Evolutionary conservation across 1,140 invertebrate species (phyloP).

Genomic region (Harlomillsia oculata): DNA sequence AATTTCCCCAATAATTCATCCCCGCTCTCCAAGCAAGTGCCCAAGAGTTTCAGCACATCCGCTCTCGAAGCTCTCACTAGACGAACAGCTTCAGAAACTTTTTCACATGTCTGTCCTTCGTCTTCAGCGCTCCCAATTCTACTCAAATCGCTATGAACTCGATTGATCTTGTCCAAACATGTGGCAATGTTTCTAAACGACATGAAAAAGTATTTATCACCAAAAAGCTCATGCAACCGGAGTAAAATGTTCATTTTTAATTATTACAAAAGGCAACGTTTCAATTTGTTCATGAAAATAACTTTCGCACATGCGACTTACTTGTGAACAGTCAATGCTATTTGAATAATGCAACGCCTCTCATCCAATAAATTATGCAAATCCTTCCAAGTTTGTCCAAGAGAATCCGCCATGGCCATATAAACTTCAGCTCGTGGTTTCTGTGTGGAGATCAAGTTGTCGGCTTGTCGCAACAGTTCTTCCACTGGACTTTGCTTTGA

Average conservation of each 20-base stretch:
- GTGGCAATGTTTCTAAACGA: constrained; percentile 4
- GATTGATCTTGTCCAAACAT: constrained; percentile 13
- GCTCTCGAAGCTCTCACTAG: constrained; percentile 7
- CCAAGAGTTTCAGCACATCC: constrained; percentile 9
- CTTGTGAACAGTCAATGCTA: constrained; percentile 8
- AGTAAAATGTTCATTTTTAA: too few species aligned
- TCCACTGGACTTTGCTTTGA: constrained; percentile 83
- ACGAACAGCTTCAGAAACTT: background rate
- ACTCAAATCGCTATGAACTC: constrained; percentile 12
- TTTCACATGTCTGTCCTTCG: background rate
- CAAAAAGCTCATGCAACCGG: too few species aligned
- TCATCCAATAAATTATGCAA: constrained; percentile 58
- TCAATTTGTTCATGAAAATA: too few species aligned
- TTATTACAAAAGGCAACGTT: too few species aligned
- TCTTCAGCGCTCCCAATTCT: constrained; percentile 7
- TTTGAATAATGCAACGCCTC: constrained; percentile 51
- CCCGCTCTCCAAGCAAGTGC: constrained; percentile 7
- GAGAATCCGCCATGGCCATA: constrained; percentile 79
- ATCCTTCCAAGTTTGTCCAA: constrained; percentile 73
- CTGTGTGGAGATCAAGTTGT: constrained; percentile 69
- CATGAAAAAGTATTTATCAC: too few species aligned
- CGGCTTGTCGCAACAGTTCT: constrained; percentile 73
- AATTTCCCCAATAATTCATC: constrained; percentile 20
- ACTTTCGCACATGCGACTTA: too few species aligned
- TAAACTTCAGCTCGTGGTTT: constrained; percentile 68